Evolutionary conservation across 2,113 vertebrate genomes (phyloP).

Genomic region (Athene cunicularia): DNA sequence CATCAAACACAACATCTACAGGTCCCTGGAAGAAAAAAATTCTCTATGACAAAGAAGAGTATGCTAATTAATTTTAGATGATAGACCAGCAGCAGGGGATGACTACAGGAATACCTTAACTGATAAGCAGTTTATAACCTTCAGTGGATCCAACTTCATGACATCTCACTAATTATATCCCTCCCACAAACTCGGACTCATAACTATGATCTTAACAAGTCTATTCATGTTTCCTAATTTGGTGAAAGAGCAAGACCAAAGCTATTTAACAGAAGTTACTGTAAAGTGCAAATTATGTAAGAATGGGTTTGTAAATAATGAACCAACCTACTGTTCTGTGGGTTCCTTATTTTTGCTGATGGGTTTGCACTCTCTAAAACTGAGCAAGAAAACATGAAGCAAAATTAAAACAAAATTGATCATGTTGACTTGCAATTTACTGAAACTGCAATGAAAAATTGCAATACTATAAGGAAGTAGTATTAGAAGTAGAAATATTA

Average conservation of each 20-base stretch:
- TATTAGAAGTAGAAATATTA: too few species aligned
- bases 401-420: background rate
- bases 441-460: background rate
- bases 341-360: background rate
- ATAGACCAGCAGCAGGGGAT: background rate
- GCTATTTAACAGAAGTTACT: background rate
- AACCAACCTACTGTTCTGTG: background rate
- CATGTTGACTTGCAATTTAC: background rate
- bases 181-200: background rate
- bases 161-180: background rate
- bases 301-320: background rate
- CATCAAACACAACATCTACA: background rate
- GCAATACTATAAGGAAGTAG: background rate
- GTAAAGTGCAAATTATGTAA: background rate
- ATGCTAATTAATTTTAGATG: constrained; percentile 1
- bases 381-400: background rate
- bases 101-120: background rate
- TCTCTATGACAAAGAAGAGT: background rate
- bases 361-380: background rate
- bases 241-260: background rate
- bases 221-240: background rate
- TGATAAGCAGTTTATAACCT: background rate
- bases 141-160: background rate
- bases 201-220: background rate
- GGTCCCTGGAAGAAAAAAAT: background rate